A percentile compares a stretch with the other conserved stretches of the same genome.
Evolutionary conservation across 2,888 invertebrate genomes (phyloP).

Genomic region (Euzetes globulus): DNA sequence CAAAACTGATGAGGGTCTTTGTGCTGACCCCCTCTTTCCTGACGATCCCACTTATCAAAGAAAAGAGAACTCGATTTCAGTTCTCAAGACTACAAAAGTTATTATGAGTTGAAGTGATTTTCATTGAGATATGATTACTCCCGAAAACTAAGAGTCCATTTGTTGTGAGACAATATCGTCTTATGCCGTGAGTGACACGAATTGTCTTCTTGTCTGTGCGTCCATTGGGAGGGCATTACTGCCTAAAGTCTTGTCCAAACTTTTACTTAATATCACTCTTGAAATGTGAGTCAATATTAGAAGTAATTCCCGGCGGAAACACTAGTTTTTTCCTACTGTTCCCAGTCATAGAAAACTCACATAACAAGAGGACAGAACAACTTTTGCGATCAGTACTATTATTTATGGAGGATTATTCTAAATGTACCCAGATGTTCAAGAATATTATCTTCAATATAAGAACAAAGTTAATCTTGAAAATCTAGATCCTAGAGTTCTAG

Average conservation of each 20-base stretch:
- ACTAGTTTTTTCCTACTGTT: neutral
- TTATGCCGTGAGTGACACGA: neutral
- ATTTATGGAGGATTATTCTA: too few relatives aligned
- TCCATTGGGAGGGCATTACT: neutral
- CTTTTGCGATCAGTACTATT: too few relatives aligned
- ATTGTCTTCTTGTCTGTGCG: neutral
- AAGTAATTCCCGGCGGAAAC: neutral
- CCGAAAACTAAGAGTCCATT: neutral
- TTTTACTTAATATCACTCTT: constrained; percentile 16
- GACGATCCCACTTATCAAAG: too few relatives aligned
- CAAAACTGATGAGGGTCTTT: too few relatives aligned
- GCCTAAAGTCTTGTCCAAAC: constrained; percentile 7
- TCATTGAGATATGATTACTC: neutral
- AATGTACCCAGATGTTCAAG: too few relatives aligned
- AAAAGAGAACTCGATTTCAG: neutral
- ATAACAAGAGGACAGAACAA: too few relatives aligned
- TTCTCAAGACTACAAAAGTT: neutral
- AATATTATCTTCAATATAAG: too few relatives aligned
- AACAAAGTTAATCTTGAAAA: too few relatives aligned
- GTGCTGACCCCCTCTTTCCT: too few relatives aligned
- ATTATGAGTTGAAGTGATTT: neutral
- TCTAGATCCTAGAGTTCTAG: too few relatives aligned
- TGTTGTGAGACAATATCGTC: neutral
- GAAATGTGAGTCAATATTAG: constrained; percentile 17
- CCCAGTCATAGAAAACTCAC: neutral